Evolutionary conservation across 2,888 invertebrate species (phyloP), one percentile per base, ranked within the genome.

Genomic region (Napeogenes inachia): DNA sequence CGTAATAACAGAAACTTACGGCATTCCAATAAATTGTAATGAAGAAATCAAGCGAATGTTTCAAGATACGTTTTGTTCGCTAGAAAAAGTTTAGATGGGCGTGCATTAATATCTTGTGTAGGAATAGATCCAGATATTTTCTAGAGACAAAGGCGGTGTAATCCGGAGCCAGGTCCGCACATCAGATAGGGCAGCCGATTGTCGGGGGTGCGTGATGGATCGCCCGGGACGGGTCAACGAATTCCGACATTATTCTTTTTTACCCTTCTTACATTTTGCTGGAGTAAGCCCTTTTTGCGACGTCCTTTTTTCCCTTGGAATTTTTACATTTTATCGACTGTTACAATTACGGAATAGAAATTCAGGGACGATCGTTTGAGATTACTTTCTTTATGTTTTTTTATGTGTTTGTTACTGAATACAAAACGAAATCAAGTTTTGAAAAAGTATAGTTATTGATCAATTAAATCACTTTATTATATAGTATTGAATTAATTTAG

Each of bases 221-320:
- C 84, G 89, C 87, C 81, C 82, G 87, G 87, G 89, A 91, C 90
- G 91, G 91, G 91, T 91, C 91, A 91, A 91, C 91, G 91, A 88
- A 91, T 91, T 91, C 91, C 90, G 86, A 89, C 91, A 91, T 91
- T 91, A 90, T 90, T 91, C 91, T 91, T 91, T 91, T 91, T 90
- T 89, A 90, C 89, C 91, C 91, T 91, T 91, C 91, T 90, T 89
- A 85, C 85, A 85, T 82, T 87, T 88, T 85, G 87, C 86, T 84
- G 84, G 84, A 85, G 88, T 89, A 88, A 89, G 89, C 89, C 89
- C 89, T 89, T 89, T 89, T 89, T 87, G 85, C 85, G 83, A 85
- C 79, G 86, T 87, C 85, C 87, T 87, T 89, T 89, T 86, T 87
- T 86, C 79, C 70, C 66, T 67, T 71, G 84, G 86, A 87, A 87